Percentiles rank a stretch among this genome's conserved stretches.
Evolutionary conservation across 2,113 vertebrate genomes (phyloP).

Genomic region (Megaptera novaeangliae): DNA sequence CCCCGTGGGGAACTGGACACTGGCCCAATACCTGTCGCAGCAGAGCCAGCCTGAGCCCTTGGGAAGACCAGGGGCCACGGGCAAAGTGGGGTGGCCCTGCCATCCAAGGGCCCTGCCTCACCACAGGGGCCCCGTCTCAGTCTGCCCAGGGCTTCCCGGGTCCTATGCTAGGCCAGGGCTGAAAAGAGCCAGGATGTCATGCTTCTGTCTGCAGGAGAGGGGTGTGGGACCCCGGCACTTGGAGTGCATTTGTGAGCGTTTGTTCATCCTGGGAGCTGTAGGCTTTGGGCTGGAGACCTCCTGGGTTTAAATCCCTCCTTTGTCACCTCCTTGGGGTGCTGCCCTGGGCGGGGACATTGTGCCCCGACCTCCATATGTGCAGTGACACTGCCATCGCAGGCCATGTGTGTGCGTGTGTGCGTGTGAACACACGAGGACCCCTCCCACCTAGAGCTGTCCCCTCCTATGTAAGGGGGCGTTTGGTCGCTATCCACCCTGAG

Average conservation of each 20-base stretch:
- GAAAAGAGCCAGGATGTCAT: accelerated
- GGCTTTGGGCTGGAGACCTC: neutral
- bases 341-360: neutral
- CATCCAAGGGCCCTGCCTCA: neutral
- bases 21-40: neutral
- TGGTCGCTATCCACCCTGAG: neutral
- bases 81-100: neutral
- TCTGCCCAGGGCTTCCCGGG: neutral
- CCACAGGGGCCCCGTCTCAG: accelerated
- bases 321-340: neutral
- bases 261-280: neutral
- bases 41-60: neutral
- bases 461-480: neutral
- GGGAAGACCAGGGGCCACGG: neutral
- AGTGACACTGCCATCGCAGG: neutral
- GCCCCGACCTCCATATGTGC: neutral
- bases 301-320: neutral
- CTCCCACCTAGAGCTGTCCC: neutral
- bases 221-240: neutral
- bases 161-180: accelerated
- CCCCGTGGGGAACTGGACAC: too few species aligned
- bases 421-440: neutral
- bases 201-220: neutral
- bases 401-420: neutral
- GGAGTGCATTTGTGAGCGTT: neutral